Evolutionary conservation across 2,797 vertebrate species (phyloP).

Genomic region (Sebastiscus tertius): DNA sequence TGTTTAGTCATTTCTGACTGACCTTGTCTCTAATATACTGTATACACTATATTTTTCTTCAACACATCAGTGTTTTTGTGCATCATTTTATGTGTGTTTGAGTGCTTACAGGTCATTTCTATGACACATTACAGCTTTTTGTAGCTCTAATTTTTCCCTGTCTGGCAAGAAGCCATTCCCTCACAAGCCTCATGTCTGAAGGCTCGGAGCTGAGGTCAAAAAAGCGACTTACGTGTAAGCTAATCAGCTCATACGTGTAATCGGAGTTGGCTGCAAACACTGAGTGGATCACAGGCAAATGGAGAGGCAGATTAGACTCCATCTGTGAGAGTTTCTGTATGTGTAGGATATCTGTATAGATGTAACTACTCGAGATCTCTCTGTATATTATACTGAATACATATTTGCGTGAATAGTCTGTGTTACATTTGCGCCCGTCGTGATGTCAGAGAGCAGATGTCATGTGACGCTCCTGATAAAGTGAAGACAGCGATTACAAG

Average conservation of each 20-base stretch:
- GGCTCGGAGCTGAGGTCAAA: conserved; percentile 43
- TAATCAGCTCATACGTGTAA: conserved; percentile 63
- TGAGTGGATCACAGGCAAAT: conserved; percentile 44
- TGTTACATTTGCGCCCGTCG: background rate
- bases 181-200: conserved; percentile 46
- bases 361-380: background rate
- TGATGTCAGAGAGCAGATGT: conserved; percentile 48
- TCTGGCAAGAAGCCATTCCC: conserved; percentile 21
- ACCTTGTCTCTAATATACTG: background rate
- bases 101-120: background rate
- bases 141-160: conserved; percentile 3
- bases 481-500: conserved; percentile 23
- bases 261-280: conserved; percentile 46
- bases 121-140: background rate
- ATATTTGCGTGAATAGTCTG: background rate
- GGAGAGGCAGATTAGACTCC: conserved; percentile 40
- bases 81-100: background rate
- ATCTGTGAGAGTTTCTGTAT: background rate
- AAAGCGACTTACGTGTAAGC: conserved; percentile 53
- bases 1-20: background rate
- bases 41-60: background rate
- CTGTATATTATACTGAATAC: background rate
- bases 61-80: background rate
- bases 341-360: background rate
- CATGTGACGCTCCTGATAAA: conserved; percentile 43